Percentiles rank a stretch among this genome's conserved stretches.
These are phyloP conservation scores for western clawed frog (Xenopus tropicalis) DNA, from an alignment of 2,113 vertebrate genomes.

Conservation along the genomic window UCB_Xtro_10.0 CM004449.2:24193001-24193500, in stretches of 20 bases:
- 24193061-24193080: too few species aligned
- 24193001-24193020: too few species aligned
- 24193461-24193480: too few species aligned
- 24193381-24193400: background rate
- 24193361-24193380: background rate
- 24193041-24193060: too few species aligned
- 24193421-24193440: too few species aligned
- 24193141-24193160: background rate
- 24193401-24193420: too few species aligned
- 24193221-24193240: slow-evolving; percentile 32
- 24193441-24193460: too few species aligned
- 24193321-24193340: background rate
- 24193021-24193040: background rate
- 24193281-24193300: slow-evolving; percentile 38
- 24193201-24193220: slow-evolving; percentile 9
- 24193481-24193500: too few species aligned
- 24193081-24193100: too few species aligned
- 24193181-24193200: slow-evolving; percentile 14
- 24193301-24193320: slow-evolving; percentile 23
- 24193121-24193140: background rate
- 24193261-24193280: slow-evolving; percentile 42
- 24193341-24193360: slow-evolving; percentile 19
- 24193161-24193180: background rate
- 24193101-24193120: too few species aligned
- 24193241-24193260: background rate